Percentiles rank a stretch among this genome's conserved stretches.
Conservation (phyloP, 2,113 vertebrate species). For the Lagopus muta region DNA sequence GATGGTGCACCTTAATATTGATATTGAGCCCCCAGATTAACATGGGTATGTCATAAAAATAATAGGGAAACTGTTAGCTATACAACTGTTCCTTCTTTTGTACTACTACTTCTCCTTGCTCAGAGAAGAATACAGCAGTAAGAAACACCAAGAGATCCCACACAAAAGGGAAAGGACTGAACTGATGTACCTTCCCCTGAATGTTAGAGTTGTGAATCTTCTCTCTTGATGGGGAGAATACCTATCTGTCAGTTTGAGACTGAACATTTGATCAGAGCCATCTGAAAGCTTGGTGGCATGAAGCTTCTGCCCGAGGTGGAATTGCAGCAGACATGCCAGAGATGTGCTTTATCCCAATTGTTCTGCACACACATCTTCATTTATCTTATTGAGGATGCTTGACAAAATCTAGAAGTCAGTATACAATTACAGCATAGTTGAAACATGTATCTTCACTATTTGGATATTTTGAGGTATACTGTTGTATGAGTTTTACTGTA, state of each 20-base stretch:
- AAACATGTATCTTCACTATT: background rate
- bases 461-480: background rate
- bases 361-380: background rate
- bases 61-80: background rate
- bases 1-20: too few relatives aligned
- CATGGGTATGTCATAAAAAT: background rate
- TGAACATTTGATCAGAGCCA: background rate
- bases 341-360: background rate
- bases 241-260: background rate
- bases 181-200: background rate
- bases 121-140: background rate
- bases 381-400: background rate
- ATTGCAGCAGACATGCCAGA: background rate
- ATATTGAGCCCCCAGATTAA: background rate
- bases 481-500: background rate
- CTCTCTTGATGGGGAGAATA: background rate
- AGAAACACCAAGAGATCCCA: background rate
- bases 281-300: background rate
- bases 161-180: background rate
- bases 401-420: background rate
- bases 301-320: background rate
- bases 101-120: background rate
- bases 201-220: background rate
- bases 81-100: background rate
- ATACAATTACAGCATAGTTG: background rate